A percentile compares a stretch with the other conserved stretches of the same genome.
These are phyloP conservation scores for Neotoma lepida DNA, from an alignment of 2,113 vertebrate genomes.

Conservation along the genomic window DNA sequence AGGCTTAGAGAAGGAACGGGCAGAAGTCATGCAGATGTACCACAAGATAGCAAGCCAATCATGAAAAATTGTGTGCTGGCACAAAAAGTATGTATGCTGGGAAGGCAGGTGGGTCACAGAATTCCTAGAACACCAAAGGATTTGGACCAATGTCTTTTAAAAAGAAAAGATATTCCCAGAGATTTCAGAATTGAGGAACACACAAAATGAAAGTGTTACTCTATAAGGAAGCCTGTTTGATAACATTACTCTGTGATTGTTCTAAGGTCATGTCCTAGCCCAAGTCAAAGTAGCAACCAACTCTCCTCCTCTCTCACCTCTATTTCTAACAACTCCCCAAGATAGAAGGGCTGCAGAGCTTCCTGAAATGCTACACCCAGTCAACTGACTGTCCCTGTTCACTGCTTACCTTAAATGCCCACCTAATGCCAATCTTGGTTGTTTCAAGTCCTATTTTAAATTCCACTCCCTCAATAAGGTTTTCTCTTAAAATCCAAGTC, in stretches of 20 bases:
- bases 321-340: not conserved
- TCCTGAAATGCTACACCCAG: not conserved
- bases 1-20: not conserved
- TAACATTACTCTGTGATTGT: not conserved
- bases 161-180: conserved; percentile 1
- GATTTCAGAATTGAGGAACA: not conserved
- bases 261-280: not conserved
- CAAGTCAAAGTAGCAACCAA: not conserved
- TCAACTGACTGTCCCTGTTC: not conserved
- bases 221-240: not conserved
- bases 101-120: not conserved
- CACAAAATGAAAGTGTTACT: conserved; percentile 28
- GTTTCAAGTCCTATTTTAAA: conserved; percentile 50
- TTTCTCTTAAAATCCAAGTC: conserved; percentile 46
- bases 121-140: not conserved
- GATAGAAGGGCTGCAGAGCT: not conserved
- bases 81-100: not conserved
- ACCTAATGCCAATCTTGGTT: not conserved
- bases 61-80: not conserved
- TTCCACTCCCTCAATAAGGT: conserved; percentile 33
- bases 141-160: not conserved
- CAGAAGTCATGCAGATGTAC: not conserved
- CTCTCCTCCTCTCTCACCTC: not conserved
- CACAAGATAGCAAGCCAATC: not conserved
- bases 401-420: conserved; percentile 1